These are phyloP conservation scores for Melanophora roralis DNA, from an alignment of 2,888 invertebrate species.

Conservation along the genomic window DNA sequence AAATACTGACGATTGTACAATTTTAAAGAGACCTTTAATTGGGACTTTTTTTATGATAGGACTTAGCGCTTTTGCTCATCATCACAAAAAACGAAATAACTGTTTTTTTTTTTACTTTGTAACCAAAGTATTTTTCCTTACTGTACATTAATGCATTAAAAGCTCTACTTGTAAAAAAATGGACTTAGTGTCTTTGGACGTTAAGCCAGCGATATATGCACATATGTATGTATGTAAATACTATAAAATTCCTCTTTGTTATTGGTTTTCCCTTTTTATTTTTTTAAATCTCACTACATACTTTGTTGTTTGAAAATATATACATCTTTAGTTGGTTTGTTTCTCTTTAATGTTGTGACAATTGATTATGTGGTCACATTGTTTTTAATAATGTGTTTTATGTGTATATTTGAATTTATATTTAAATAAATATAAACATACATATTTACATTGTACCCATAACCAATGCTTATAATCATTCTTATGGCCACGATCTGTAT, in stretches of 20 bases:
- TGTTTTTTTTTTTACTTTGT: too few relatives aligned
- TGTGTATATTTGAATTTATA: not conserved
- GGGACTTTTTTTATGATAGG: too few relatives aligned
- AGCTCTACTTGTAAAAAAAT: too few relatives aligned
- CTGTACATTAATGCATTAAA: too few relatives aligned
- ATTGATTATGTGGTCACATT: constrained; percentile 63
- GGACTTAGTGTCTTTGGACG: too few relatives aligned
- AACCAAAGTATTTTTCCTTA: too few relatives aligned
- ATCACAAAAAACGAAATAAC: too few relatives aligned
- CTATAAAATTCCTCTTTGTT: not conserved
- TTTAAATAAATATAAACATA: not conserved
- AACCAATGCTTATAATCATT: not conserved
- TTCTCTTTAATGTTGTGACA: constrained; percentile 53
- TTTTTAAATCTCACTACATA: constrained; percentile 2
- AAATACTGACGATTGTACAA: too few relatives aligned
- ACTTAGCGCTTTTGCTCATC: too few relatives aligned
- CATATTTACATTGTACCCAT: not conserved
- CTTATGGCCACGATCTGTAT: not conserved
- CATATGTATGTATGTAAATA: too few relatives aligned
- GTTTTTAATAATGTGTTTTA: not conserved
- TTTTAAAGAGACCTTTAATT: too few relatives aligned
- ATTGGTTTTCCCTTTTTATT: not conserved
- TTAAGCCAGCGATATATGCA: too few relatives aligned
- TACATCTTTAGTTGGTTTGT: not conserved
- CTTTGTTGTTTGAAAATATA: not conserved